Base-by-base conservation (phyloP, 2,797 vertebrate genomes). In the Sparus aurata region DNA sequence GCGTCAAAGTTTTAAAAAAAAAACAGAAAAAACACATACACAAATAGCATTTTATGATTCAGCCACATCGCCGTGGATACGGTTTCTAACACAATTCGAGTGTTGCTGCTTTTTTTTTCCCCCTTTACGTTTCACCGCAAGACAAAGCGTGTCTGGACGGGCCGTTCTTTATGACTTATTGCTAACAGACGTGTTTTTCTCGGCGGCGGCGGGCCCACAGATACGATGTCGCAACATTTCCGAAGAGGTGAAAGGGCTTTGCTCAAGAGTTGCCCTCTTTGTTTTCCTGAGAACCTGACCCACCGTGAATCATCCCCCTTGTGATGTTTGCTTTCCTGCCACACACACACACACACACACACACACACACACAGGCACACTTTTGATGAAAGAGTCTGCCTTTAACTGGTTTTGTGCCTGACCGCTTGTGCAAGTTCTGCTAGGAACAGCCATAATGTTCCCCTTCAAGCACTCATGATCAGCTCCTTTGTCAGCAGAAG, bases 221-320 rank as follows among this genome's bases (percentile, higher is more conserved):
- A 74, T 38, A 49, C 62, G 54, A 79, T 77, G 50, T 79, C 54
- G 60, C 75, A 82, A 80, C 67, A 71, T 70, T 50, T 67, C 45
- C 7, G 55, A 73, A 27, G 65, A 72, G 69, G 83, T 82, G 54
- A 87, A 84, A 84, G 68, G 69, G 55, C 59, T 87, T 78, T 73
- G 75, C 66, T 80, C 41, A 57, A 69, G 68, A 79, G 58, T 59
- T 73, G 76, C 67, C 73, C 65, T 69, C 50, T 52, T 75, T 52
- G 83, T 77, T 80, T 53, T 27, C 63, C 41, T 38, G 79, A 74
- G 20, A 79, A 68, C 62, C 47, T 53, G 75, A 86, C 78, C 82
- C 57, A 52, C 59, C 38, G 66, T 90, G 83, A 92, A 88, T 90
- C 84, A 91, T 65, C 76, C 66, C 66, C 20, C 47, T 59, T 75